Percentiles rank a stretch among this genome's conserved stretches.
phyloP scores from a whole-genome alignment of 2,797 vertebrate species.

The Acanthurus leucopareius region DNA sequence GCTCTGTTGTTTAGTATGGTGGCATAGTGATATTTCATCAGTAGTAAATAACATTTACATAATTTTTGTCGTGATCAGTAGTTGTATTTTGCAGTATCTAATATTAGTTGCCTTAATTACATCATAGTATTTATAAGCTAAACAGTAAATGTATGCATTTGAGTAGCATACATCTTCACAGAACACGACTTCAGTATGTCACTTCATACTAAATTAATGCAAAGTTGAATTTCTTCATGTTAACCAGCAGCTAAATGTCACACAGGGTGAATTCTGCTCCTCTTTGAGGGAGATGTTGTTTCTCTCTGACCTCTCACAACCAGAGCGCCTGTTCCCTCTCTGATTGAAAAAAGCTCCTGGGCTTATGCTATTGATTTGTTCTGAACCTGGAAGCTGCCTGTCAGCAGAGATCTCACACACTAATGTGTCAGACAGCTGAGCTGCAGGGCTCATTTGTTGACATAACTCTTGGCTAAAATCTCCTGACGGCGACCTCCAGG shows the following conservation, averaged over 20 bases:
- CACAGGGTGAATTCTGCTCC: neutral
- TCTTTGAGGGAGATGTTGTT: constrained; percentile 33
- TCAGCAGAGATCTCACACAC: constrained; percentile 41
- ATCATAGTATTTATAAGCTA: neutral
- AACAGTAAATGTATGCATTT: neutral
- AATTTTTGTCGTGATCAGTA: neutral
- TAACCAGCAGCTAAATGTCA: neutral
- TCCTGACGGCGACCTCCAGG: constrained; percentile 45
- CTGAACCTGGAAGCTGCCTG: constrained; percentile 57
- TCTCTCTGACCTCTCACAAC: constrained; percentile 43
- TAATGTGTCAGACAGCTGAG: constrained; percentile 37
- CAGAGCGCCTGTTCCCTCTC: constrained; percentile 12
- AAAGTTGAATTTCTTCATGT: neutral
- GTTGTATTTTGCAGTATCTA: neutral
- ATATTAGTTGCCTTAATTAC: neutral
- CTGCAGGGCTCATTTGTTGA: constrained; percentile 17
- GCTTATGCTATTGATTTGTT: constrained; percentile 70
- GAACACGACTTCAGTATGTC: neutral
- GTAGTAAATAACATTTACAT: neutral
- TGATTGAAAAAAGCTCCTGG: constrained; percentile 52
- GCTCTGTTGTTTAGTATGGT: neutral
- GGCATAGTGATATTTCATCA: neutral
- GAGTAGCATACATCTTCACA: neutral
- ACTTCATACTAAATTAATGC: neutral
- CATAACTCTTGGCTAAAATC: constrained; percentile 28